Percentiles rank a stretch among this genome's conserved stretches.
Conservation (phyloP, 2,797 vertebrate genomes). For the Propithecus deckenii region DNA sequence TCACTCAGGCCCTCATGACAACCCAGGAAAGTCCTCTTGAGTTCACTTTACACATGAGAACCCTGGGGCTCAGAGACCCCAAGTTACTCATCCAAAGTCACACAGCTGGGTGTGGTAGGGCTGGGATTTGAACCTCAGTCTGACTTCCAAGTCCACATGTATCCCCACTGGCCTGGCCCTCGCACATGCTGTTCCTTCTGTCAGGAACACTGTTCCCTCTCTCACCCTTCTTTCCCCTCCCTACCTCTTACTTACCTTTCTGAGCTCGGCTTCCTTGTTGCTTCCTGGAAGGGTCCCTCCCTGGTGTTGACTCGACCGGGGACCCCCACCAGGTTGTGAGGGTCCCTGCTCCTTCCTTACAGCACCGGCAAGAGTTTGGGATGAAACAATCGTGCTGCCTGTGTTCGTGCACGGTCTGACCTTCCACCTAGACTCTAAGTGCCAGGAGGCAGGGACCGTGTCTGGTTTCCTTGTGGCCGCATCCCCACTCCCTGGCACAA, state of each 20-base stretch:
- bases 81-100: background rate
- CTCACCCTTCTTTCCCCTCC: background rate
- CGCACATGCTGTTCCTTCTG: background rate
- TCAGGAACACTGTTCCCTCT: background rate
- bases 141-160: fast-evolving
- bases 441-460: background rate
- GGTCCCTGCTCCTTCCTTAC: fast-evolving
- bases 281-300: too few relatives aligned
- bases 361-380: too few relatives aligned
- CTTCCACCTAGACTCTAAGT: fast-evolving
- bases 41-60: background rate
- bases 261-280: fast-evolving
- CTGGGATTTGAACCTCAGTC: background rate
- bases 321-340: too few relatives aligned
- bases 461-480: background rate
- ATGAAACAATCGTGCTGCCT: fast-evolving
- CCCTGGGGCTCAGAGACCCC: background rate
- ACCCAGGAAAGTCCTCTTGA: fast-evolving
- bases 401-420: background rate
- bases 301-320: background rate
- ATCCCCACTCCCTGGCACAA: fast-evolving
- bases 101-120: background rate
- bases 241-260: too few relatives aligned
- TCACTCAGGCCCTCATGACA: background rate
- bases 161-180: background rate